These are phyloP conservation scores for Nephrotoma flavescens DNA, from an alignment of 2,888 invertebrate genomes.

Conservation along the genomic window DNA sequence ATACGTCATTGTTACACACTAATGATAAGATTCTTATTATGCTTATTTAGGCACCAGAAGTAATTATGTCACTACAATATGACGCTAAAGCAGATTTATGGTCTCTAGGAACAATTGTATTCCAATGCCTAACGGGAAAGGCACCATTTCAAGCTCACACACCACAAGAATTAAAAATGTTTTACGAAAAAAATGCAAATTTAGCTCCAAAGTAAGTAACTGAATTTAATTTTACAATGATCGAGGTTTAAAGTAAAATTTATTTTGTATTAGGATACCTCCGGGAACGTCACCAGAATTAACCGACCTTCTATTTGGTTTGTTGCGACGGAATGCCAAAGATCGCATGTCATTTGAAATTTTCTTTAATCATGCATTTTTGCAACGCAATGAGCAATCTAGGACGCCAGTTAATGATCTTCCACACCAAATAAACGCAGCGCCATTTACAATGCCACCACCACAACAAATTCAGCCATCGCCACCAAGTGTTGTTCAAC, in stretches of 20 bases:
- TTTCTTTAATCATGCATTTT: constrained; percentile 90
- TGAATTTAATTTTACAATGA: neutral
- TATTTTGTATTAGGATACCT: constrained; percentile 59
- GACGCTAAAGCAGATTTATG: constrained; percentile 99
- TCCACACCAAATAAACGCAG: constrained; percentile 19
- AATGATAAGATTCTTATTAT: neutral
- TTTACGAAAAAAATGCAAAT: constrained; percentile 90
- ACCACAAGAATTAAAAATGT: constrained; percentile 91
- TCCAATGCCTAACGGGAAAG: constrained; percentile 95
- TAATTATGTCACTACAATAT: constrained; percentile 97
- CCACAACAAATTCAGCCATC: constrained; percentile 34
- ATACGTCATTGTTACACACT: too few species aligned
- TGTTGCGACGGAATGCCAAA: constrained; percentile 81
- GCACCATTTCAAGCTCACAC: constrained; percentile 98
- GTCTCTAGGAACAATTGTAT: constrained; percentile 98
- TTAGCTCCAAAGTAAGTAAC: constrained; percentile 69
- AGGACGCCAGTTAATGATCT: constrained; percentile 34
- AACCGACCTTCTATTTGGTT: constrained; percentile 67
- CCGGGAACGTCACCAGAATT: constrained; percentile 82
- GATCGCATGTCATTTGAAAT: constrained; percentile 93
- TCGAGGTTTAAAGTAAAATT: neutral
- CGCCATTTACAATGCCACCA: constrained; percentile 28
- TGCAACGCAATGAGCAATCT: constrained; percentile 47
- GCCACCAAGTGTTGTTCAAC: constrained; percentile 24
- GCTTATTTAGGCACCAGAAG: constrained; percentile 69